Conservation (phyloP, 2,888 invertebrate genomes). For the Deilephila elpenor region DNA sequence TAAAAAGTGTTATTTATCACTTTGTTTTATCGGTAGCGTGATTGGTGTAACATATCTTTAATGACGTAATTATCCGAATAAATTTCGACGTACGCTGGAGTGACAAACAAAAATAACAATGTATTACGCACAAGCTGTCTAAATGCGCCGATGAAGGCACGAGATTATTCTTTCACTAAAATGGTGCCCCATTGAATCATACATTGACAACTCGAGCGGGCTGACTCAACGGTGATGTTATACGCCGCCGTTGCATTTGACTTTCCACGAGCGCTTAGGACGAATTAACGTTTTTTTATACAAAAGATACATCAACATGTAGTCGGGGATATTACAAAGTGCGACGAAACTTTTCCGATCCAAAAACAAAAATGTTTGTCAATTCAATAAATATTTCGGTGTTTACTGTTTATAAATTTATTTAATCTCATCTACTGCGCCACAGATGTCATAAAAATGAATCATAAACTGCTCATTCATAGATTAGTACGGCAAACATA, state of each 20-base stretch:
- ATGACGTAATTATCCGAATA: conserved; percentile 22
- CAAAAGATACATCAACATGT: no score
- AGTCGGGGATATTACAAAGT: no score
- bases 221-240: conserved; percentile 56
- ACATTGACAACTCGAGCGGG: conserved; percentile 49
- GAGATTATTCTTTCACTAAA: conserved; percentile 50
- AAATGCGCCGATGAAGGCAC: conserved; percentile 51
- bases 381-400: no score
- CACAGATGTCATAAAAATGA: no score
- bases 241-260: conserved; percentile 41
- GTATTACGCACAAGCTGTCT: conserved; percentile 35
- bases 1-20: no score
- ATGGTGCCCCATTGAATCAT: conserved; percentile 59
- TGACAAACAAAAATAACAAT: conserved; percentile 27
- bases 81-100: conserved; percentile 17
- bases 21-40: no score
- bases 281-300: no score
- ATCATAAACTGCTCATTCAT: no score
- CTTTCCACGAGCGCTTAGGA: conserved; percentile 52
- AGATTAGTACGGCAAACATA: background rate
- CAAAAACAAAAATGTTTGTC: no score
- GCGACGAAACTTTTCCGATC: no score
- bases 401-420: no score
- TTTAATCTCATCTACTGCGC: no score
- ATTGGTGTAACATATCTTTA: background rate